Base-by-base conservation (phyloP, 2,113 vertebrate species). In the Heterotis niloticus region DNA sequence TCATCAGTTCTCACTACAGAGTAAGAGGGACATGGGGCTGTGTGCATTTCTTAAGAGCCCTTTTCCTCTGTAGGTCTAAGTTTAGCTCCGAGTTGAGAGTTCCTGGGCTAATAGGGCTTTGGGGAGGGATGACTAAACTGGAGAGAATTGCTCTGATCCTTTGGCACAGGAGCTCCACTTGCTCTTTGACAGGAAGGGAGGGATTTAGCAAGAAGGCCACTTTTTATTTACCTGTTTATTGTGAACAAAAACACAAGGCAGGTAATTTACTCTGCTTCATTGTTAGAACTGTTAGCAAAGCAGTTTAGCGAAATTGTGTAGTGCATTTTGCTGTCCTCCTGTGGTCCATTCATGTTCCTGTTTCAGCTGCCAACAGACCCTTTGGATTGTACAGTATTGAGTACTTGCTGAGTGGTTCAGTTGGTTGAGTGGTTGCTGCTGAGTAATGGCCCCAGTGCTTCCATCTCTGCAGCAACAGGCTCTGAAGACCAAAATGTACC, bases 181-280 rank as follows among this genome's bases (percentile, higher is more conserved):
- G 56, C 57, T 17, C 71, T n/a, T 28, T 11, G 59, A 23, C 59
- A 34, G 24, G 74, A 13, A 28, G 24, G 26, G 17, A n/a, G 20
- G 18, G 28, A 62, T 56, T 20, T 56, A 0, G 56, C 28, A 59
- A 17, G 60, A 17, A 14, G 20, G 14, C 20, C 60, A 44, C 74
- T 29, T 75, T 34, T 62, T 14, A 75, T 54, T 74, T 74, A 51
- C 71, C 57, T 74, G 71, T 74, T 74, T 74, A 28, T 54, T 28
- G 14, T 23, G 57, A 74, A 74, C 71, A 26, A 74, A 74, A n/a
- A 74, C 34, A 59, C 71, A 57, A 44, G 71, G 71, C 16, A 24
- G 24, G 71, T 74, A 23, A 57, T 57, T 51, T 14, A 13, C 51
- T 20, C 51, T 23, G 34, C 1, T 12, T n/a, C 23, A 20, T 72